Evolutionary conservation across 2,113 vertebrate genomes (phyloP).

Genomic region (Neogale vison): DNA sequence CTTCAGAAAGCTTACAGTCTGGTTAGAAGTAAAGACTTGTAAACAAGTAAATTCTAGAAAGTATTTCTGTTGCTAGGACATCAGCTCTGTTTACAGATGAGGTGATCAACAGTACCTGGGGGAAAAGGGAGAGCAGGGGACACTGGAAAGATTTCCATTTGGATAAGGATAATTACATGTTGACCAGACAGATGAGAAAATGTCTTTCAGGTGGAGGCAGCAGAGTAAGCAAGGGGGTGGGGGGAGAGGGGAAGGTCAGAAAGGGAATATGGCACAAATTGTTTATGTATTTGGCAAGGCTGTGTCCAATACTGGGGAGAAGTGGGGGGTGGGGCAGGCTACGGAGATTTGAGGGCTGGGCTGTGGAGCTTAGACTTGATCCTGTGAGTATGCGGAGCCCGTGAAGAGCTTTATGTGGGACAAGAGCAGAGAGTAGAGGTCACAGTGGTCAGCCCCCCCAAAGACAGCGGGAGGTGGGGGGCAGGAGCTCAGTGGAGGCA

Average conservation of each 20-base stretch:
- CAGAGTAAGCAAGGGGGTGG: not conserved
- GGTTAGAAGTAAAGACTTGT: not conserved
- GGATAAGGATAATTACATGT: not conserved
- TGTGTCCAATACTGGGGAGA: not conserved
- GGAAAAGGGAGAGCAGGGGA: not conserved
- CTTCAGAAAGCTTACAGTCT: not conserved
- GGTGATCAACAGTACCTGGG: not conserved
- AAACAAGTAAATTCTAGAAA: constrained; percentile 23
- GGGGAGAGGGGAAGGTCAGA: not conserved
- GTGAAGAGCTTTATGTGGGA: not conserved
- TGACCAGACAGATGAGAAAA: not conserved
- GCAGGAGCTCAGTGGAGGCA: not conserved
- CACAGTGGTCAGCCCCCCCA: too few species aligned
- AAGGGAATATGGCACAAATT: not conserved
- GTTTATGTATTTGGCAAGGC: not conserved
- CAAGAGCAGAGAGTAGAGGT: not conserved
- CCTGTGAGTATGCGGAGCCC: not conserved
- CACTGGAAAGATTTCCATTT: not conserved
- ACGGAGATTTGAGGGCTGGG: not conserved
- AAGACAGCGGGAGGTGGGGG: too few species aligned
- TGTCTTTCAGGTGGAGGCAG: not conserved
- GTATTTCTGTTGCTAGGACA: not conserved
- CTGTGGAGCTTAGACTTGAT: not conserved
- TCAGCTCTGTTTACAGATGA: not conserved
- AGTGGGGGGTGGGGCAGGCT: not conserved